Conservation (phyloP, 2,888 invertebrate species). For the Hypena proboscidalis region DNA sequence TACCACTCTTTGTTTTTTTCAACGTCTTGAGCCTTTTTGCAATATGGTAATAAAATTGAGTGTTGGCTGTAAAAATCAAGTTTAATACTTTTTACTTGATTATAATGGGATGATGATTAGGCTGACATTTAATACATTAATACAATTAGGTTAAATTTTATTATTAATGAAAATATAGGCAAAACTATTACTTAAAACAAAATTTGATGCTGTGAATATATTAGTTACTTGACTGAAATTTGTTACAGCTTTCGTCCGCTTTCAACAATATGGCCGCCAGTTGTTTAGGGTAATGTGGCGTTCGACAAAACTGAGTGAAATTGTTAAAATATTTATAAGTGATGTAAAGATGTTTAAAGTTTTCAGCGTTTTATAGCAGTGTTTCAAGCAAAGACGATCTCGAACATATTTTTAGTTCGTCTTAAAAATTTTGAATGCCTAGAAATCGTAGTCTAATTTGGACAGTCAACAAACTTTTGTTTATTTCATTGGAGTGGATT, state of each 20-base stretch:
- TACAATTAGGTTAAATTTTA: conserved; percentile 18
- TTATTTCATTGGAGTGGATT: conserved; percentile 80
- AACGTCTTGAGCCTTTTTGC: conserved; percentile 3
- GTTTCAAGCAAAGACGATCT: conserved; percentile 74
- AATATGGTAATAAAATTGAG: conserved; percentile 30
- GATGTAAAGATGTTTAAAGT: conserved; percentile 81
- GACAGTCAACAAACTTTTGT: conserved; percentile 86
- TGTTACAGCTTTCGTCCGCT: conserved; percentile 73
- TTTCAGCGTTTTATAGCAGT: conserved; percentile 81
- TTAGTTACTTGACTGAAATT: conserved; percentile 51
- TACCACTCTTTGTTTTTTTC: conserved; percentile 4
- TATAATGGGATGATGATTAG: conserved; percentile 11
- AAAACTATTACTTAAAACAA: too few species aligned
- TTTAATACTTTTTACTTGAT: conserved; percentile 26
- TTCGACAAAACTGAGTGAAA: conserved; percentile 83
- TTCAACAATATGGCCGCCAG: conserved; percentile 84
- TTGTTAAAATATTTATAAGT: conserved; percentile 79
- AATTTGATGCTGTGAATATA: too few species aligned
- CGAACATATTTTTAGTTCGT: conserved; percentile 71
- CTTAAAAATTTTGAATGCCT: conserved; percentile 75
- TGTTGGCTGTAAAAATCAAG: conserved; percentile 37
- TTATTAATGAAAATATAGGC: too few species aligned
- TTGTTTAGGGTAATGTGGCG: conserved; percentile 86
- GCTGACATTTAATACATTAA: conserved; percentile 5
- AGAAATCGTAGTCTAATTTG: conserved; percentile 78